A percentile compares a stretch with the other conserved stretches of the same genome.
Evolutionary conservation across 2,797 vertebrate genomes (phyloP).

Genomic region (Enteromius viviparus): DNA sequence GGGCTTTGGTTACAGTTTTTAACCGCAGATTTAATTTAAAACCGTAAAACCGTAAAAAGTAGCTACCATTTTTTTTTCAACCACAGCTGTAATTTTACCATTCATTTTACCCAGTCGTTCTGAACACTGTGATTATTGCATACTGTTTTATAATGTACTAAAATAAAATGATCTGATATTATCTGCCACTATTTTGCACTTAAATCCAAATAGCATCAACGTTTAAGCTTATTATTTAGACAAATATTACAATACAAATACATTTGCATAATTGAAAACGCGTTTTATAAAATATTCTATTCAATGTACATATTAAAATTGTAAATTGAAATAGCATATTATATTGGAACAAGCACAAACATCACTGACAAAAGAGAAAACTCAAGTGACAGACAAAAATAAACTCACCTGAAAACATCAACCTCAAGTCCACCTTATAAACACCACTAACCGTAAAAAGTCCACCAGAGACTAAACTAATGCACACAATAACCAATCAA

Average conservation of each 20-base stretch:
- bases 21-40: too few relatives aligned
- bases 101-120: too few relatives aligned
- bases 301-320: not conserved
- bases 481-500: not conserved
- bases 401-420: not conserved
- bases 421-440: not conserved
- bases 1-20: too few relatives aligned
- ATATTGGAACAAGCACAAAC: not conserved
- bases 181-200: too few relatives aligned
- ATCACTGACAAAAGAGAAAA: not conserved
- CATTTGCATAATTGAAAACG: too few relatives aligned
- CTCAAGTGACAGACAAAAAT: not conserved
- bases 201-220: too few relatives aligned
- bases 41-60: too few relatives aligned
- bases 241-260: not conserved
- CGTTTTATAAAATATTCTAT: not conserved
- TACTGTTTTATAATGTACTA: not conserved
- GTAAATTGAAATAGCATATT: not conserved
- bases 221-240: not conserved
- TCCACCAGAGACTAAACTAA: not conserved
- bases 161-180: not conserved
- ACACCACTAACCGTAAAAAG: not conserved
- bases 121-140: not conserved
- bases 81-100: too few relatives aligned
- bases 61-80: too few relatives aligned